A percentile compares a stretch with the other conserved stretches of the same genome.
These are phyloP conservation scores for Ameiurus melas DNA, from an alignment of 2,113 vertebrate species.

Conservation along the genomic window DNA sequence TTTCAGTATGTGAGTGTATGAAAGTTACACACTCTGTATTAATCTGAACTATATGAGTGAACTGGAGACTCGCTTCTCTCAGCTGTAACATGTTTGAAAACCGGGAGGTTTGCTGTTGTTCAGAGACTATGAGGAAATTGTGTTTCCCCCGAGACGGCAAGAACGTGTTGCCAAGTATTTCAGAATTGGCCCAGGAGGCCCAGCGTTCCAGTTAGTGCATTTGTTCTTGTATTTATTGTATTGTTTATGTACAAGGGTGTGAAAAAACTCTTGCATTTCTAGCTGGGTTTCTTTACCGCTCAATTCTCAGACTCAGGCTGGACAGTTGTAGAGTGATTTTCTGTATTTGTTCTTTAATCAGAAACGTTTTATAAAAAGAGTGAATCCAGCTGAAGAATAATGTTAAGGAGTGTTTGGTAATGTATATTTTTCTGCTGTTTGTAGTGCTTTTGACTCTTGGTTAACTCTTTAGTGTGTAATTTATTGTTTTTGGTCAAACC, in stretches of 20 bases:
- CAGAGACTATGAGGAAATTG: conserved; percentile 38
- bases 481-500: too few relatives aligned
- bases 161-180: conserved; percentile 45
- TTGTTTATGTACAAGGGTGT: too few relatives aligned
- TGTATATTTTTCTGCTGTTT: too few relatives aligned
- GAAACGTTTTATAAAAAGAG: background rate
- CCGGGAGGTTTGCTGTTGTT: background rate
- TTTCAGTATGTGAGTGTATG: background rate
- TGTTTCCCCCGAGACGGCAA: background rate
- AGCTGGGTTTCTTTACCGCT: too few relatives aligned
- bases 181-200: conserved; percentile 27
- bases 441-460: too few relatives aligned
- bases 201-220: background rate
- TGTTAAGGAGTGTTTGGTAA: background rate
- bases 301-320: background rate
- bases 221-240: background rate
- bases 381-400: too few relatives aligned
- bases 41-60: background rate
- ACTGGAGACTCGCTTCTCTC: background rate
- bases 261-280: too few relatives aligned
- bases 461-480: too few relatives aligned
- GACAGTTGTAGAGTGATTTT: background rate
- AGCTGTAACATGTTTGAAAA: background rate
- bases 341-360: background rate
- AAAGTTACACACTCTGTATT: background rate